phyloP scores from a whole-genome alignment of 2,797 vertebrate species.

The Thaleichthys pacificus region DNA sequence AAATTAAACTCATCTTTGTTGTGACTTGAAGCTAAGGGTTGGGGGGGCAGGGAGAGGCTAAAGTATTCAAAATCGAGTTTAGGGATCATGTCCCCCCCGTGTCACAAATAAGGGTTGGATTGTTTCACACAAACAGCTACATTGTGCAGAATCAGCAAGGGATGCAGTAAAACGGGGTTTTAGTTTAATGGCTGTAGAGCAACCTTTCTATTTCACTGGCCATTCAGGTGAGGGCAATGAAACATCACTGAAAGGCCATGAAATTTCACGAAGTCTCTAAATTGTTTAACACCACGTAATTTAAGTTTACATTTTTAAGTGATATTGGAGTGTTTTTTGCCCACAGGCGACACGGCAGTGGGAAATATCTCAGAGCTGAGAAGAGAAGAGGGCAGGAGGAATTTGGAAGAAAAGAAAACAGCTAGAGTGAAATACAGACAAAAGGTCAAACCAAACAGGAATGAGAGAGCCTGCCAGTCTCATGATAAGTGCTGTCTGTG shows the following conservation, averaged over 20 bases:
- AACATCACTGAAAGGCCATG: conserved; percentile 24
- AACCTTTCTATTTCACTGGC: conserved; percentile 65
- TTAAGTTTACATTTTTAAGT: no score
- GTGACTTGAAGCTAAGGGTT: no score
- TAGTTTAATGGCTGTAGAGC: conserved; percentile 62
- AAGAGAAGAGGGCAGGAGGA: no score
- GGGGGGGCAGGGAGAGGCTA: no score
- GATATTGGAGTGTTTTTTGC: no score
- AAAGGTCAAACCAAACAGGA: background rate
- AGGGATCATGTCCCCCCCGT: no score
- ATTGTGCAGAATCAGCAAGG: conserved; percentile 59
- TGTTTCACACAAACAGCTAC: conserved; percentile 49
- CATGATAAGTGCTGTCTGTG: no score
- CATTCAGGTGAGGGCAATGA: conserved; percentile 66
- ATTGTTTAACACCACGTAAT: background rate
- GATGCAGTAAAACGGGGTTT: conserved; percentile 38
- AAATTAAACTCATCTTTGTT: no score
- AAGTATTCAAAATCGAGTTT: background rate
- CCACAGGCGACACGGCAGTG: no score
- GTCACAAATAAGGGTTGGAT: conserved; percentile 21
- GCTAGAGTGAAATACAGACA: background rate
- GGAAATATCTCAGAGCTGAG: no score
- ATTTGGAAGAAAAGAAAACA: no score
- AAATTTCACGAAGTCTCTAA: conserved; percentile 8
- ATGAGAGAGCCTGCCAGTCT: no score